Evolutionary conservation across 2,797 vertebrate genomes (phyloP).

Genomic region (Denticeps clupeoides): DNA sequence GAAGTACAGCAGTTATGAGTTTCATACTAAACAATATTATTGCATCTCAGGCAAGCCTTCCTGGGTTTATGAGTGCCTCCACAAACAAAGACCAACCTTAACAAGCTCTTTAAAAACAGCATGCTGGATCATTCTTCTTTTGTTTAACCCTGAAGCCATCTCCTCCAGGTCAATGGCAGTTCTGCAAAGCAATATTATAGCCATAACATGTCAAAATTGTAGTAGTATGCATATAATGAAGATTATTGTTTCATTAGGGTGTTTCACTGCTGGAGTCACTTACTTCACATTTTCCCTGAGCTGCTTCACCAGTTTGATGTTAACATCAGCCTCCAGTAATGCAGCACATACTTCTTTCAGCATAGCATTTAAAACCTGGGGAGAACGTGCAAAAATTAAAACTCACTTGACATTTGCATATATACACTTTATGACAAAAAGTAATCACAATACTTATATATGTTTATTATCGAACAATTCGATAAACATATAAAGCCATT

Average conservation of each 20-base stretch:
- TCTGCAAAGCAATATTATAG: slow-evolving; percentile 50
- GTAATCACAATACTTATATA: too few species aligned
- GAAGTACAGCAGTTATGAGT: slow-evolving; percentile 11
- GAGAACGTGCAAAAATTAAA: too few species aligned
- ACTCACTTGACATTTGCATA: too few species aligned
- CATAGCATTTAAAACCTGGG: slow-evolving; percentile 94
- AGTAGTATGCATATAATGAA: too few species aligned
- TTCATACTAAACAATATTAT: too few species aligned
- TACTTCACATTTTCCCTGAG: slow-evolving; percentile 98
- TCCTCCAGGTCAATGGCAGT: slow-evolving; percentile 96
- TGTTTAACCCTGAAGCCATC: slow-evolving; percentile 97
- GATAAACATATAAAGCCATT: too few species aligned
- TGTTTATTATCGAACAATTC: too few species aligned
- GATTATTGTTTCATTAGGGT: not conserved
- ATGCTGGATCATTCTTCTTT: slow-evolving; percentile 98
- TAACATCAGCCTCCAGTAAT: slow-evolving; percentile 92
- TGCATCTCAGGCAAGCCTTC: not conserved
- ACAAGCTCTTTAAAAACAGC: slow-evolving; percentile 97
- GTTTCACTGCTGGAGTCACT: slow-evolving; percentile 33
- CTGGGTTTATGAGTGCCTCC: not conserved
- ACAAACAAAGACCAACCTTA: slow-evolving; percentile 63
- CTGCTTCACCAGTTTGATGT: slow-evolving; percentile 95
- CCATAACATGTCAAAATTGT: too few species aligned
- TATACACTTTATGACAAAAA: too few species aligned
- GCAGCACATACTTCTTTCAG: slow-evolving; percentile 95